Base-by-base conservation (phyloP, 2,888 invertebrate genomes). In the Nomada fucata region DNA sequence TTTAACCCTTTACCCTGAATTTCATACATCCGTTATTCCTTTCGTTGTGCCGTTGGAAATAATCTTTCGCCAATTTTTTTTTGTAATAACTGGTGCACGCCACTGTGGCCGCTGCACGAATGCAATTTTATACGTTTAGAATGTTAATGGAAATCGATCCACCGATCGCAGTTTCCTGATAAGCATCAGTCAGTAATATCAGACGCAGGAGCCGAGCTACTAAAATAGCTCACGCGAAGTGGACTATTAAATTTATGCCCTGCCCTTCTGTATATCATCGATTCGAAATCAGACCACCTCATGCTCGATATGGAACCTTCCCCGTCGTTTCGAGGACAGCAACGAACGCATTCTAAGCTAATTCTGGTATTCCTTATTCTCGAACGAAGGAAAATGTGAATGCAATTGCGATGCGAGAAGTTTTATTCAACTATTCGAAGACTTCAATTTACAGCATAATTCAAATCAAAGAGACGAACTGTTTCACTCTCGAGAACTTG, bases 291-390 rank as follows among this genome's bases (percentile, higher is more conserved):
- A 42, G 36, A 15, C 20, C 73, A 57, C 68, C 76, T 26, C 71
- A 26, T 64, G 20, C 26, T 5, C 59, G 57, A 79, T 76, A 76
- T 86, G 70, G 75, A 79, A 75, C 69, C 69, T 70, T 70, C 60
- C 20, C 72, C 47, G 83, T 76, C 71, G 69, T 59, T 67, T 63
- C 55, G 59, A 82, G 20, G 61, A 11, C 29, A 71, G 44, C 59
- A 29, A 65, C 65, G 65, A 65, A 5, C 36, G 23, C n/a, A 20
- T 26, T 64, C 36, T 23, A 75, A 50, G 18, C 57, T 23, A 3
- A 23, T 26, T 15, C 18, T 26, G 10, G 11, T 15, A 55, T 47
- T 47, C 9, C 50, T n/a, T 36, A 36, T 36, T 50, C 50, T 2
- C n/a, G 53, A 53, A n/a, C n/a, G 53, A 20, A 53, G n/a, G 10